Conservation (phyloP, 2,797 vertebrate genomes). For the Syncerus caffer region DNA sequence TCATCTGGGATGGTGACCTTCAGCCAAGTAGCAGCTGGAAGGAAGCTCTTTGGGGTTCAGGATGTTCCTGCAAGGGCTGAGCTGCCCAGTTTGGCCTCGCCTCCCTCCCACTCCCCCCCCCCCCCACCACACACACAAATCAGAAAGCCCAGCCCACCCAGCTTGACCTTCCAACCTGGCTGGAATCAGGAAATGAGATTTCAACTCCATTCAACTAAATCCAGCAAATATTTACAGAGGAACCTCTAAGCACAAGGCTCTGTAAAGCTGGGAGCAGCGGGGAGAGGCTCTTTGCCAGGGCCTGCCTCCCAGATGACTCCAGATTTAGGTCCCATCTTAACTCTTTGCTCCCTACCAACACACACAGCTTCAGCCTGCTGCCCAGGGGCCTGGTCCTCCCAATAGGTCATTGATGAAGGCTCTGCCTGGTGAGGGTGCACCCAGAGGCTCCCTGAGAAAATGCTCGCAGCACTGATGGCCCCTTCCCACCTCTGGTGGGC, state of each 20-base stretch:
- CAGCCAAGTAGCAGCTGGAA: not conserved
- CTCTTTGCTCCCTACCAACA: not conserved
- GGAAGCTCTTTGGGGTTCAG: not conserved
- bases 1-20: not conserved
- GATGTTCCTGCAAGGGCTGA: not conserved
- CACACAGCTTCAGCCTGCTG: too few relatives aligned
- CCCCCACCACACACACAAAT: too few relatives aligned
- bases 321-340: not conserved
- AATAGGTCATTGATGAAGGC: not conserved
- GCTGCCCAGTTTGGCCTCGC: not conserved
- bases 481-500: accelerated
- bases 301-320: not conserved
- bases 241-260: not conserved
- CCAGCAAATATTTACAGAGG: constrained; percentile 25
- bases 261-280: not conserved
- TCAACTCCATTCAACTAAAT: constrained; percentile 23
- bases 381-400: not conserved
- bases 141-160: not conserved
- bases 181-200: constrained; percentile 56
- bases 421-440: not conserved
- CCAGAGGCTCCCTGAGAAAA: not conserved
- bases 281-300: not conserved
- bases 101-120: not conserved
- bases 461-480: not conserved
- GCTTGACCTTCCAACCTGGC: not conserved